Conservation (phyloP, 1,140 invertebrate genomes). For the Temnothorax curvispinosus region DNA sequence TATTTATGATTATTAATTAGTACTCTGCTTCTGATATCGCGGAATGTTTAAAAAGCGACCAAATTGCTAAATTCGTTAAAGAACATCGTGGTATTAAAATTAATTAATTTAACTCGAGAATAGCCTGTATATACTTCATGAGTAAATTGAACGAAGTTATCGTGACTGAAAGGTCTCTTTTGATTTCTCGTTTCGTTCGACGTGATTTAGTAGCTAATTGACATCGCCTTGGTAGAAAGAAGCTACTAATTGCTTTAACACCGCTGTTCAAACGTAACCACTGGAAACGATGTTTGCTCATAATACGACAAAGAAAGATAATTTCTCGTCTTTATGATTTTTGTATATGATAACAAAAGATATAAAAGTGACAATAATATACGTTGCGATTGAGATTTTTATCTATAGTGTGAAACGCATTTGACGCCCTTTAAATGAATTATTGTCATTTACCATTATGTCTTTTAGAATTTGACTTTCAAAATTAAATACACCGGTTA, state of each 20-base stretch:
- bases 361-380: not conserved
- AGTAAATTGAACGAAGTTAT: constrained; percentile 42
- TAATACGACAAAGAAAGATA: not conserved
- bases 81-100: not conserved
- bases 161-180: not conserved
- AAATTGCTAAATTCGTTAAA: not conserved
- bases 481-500: constrained; percentile 6
- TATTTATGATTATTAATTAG: not conserved
- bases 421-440: not conserved
- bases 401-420: not conserved
- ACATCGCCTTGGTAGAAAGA: constrained; percentile 53
- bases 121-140: not conserved
- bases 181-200: constrained; percentile 22
- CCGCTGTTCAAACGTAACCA: constrained; percentile 20
- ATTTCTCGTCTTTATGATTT: constrained; percentile 14
- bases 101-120: not conserved
- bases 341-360: not conserved
- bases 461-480: not conserved
- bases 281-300: constrained; percentile 22
- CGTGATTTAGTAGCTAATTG: constrained; percentile 68
- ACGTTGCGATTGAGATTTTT: not conserved
- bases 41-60: not conserved
- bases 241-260: constrained; percentile 65
- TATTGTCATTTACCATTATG: not conserved
- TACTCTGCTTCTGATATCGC: not conserved